Base-by-base conservation (phyloP, 37 sponge, comb jelly and placozoan species). In the Halisarca cf. caerulea region DNA sequence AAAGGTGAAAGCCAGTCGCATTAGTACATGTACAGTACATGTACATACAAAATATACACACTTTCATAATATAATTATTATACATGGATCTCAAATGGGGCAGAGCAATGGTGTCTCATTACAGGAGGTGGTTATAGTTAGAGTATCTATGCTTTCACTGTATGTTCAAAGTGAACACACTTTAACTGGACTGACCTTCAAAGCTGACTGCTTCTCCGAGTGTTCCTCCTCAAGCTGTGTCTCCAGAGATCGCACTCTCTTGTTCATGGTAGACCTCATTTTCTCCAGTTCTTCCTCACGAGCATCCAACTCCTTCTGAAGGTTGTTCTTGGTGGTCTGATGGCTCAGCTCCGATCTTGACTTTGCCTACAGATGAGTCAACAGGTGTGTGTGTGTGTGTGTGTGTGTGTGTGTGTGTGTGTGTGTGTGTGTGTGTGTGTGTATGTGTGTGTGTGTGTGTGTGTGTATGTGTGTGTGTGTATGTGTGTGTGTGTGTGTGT, bases 221-320 rank as follows among this genome's bases (percentile, higher is more conserved):
- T 95, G 94, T 58, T 91, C 87, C 43, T 96, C 96, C 66, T 99
- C 99, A 4, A 99, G 84, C 83, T 96, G 96, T 11, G 87, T 81
- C 59, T 91, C 92, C 27, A 99, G 87, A 28, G 83, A 51, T 85
- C 82, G 0, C 11, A 82, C 66, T 66, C 86, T 90, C 84, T 83
- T 95, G 88, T 92, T 89, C 86, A 92, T 81, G 54, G 87, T 86
- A 54, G 61, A 42, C 55, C 91, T 87, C 42, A 91, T 39, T 73
- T 86, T 82, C 64, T 91, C 94, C 71, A 94, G 55, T 57, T 99
- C 99, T 59, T 99, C 97, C 60, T 99, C 99, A 32, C 93, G 70
- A 20, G 87, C 87, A 68, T 99, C 99, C 61, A 89, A 80, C 80
- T 96, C 97, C 66, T 91, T 88, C 79, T 85, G 82, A 74, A 87